phyloP scores from a whole-genome alignment of 2,797 vertebrate species.

The Pterois miles region DNA sequence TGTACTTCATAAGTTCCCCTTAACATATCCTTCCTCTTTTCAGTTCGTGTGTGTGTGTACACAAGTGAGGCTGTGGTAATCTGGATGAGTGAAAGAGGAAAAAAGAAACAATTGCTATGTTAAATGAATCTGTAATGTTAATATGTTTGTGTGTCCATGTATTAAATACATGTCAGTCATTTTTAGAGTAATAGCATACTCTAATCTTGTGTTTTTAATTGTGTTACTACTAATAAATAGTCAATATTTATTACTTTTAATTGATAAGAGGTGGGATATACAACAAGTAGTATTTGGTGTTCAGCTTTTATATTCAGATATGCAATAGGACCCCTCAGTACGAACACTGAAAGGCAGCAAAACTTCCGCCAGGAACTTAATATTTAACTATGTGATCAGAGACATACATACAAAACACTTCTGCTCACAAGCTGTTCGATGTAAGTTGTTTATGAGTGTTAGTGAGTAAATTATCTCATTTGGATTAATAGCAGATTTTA shows the following conservation, averaged over 20 bases:
- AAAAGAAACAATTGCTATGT: too few species aligned
- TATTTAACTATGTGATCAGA: slow-evolving; percentile 3
- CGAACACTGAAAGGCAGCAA: background rate
- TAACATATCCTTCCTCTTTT: slow-evolving; percentile 56
- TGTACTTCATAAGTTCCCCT: slow-evolving; percentile 19
- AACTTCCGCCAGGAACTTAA: background rate
- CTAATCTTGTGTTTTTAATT: background rate
- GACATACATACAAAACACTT: background rate
- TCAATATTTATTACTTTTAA: background rate
- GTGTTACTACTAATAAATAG: background rate
- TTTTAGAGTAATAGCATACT: background rate
- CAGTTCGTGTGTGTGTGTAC: background rate
- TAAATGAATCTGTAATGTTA: background rate
- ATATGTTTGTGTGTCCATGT: background rate
- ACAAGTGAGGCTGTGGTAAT: background rate
- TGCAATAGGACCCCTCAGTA: background rate
- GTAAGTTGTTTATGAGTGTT: background rate
- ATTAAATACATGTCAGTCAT: background rate
- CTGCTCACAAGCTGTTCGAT: background rate
- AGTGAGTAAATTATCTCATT: background rate
- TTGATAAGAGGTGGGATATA: background rate
- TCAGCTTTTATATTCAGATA: background rate
- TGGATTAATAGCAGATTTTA: background rate
- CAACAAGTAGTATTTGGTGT: background rate
- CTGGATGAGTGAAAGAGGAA: too few species aligned